A percentile compares a stretch with the other conserved stretches of the same genome.
Conservation (phyloP, 2,797 vertebrate genomes). For the Rhynchotus rufescens region DNA sequence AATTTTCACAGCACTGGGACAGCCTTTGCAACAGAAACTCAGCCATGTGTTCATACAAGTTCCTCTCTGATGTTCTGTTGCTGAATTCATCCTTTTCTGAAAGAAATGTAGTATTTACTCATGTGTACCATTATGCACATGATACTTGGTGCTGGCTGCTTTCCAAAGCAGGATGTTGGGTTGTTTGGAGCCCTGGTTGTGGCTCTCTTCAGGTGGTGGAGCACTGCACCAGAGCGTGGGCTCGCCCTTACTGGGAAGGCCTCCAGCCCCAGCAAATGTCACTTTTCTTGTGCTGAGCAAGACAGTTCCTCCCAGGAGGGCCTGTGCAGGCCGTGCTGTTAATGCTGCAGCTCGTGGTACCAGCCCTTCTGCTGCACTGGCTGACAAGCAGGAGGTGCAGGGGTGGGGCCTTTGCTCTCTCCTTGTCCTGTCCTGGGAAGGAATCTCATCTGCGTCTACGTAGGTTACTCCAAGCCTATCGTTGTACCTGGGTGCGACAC, state of each 20-base stretch:
- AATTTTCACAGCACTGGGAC: background rate
- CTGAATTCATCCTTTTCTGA: background rate
- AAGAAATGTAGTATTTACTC: background rate
- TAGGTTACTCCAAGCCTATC: background rate
- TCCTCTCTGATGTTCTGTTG: background rate
- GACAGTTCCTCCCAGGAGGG: background rate
- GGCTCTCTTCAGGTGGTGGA: background rate
- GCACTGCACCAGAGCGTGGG: accelerated
- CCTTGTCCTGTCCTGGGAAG: background rate
- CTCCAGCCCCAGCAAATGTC: background rate
- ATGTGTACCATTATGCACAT: background rate
- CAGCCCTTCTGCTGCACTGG: background rate
- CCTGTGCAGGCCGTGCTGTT: background rate
- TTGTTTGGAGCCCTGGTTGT: accelerated
- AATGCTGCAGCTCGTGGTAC: background rate
- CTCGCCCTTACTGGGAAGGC: background rate
- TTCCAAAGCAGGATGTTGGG: background rate
- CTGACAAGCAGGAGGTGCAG: background rate
- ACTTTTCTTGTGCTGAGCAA: accelerated
- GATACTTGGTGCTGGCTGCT: background rate
- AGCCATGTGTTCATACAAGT: background rate
- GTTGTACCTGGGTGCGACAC: background rate
- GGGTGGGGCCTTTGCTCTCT: background rate
- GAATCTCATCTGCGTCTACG: background rate
- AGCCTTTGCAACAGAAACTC: background rate